Conservation (phyloP, 2,113 vertebrate genomes). For the Rhinoptilus africanus region DNA sequence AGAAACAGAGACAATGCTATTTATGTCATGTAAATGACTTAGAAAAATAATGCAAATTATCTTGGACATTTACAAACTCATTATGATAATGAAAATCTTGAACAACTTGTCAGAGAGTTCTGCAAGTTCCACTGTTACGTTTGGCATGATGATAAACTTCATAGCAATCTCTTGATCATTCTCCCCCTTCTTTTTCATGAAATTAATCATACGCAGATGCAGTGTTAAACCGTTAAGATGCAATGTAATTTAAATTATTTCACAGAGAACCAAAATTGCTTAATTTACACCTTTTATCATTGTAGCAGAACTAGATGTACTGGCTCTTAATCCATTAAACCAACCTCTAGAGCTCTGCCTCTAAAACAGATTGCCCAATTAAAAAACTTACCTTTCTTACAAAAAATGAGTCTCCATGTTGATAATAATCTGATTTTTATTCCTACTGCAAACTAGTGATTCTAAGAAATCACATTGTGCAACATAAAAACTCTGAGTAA, state of each 20-base stretch:
- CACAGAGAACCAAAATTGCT: background rate
- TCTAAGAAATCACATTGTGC: background rate
- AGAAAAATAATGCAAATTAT: background rate
- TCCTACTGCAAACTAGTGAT: background rate
- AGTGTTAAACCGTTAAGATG: background rate
- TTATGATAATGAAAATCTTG: background rate
- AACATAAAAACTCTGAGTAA: background rate
- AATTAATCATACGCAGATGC: background rate
- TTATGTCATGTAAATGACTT: background rate
- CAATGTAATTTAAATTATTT: background rate
- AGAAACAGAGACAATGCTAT: background rate
- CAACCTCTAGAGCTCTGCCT: background rate
- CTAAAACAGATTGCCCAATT: background rate
- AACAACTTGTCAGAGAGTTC: background rate
- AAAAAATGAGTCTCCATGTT: background rate
- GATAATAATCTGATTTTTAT: background rate
- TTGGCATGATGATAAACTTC: background rate
- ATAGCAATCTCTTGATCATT: background rate
- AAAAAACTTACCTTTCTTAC: conserved; percentile 11
- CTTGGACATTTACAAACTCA: background rate
- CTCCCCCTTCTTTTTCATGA: background rate
- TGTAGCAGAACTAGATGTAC: background rate
- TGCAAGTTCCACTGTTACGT: background rate
- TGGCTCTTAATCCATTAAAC: background rate
- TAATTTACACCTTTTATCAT: background rate